These are phyloP conservation scores for Monarcha castaneiventris DNA, from an alignment of 2,113 vertebrate species.

Conservation along the genomic window DNA sequence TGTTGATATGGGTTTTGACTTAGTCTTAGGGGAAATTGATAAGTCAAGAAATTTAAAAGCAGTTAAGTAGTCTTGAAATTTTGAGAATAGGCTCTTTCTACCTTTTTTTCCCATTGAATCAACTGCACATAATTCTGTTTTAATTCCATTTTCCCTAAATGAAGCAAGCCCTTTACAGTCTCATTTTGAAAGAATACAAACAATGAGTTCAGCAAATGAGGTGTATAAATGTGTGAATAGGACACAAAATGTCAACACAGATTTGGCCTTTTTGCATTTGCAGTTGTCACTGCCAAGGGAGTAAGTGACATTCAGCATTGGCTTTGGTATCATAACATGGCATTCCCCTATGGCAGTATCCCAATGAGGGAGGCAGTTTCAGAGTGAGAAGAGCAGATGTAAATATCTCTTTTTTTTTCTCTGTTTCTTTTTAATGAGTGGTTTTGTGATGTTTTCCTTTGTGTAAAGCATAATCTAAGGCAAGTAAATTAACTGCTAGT, in stretches of 20 bases:
- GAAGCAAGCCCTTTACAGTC: background rate
- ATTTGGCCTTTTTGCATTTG: background rate
- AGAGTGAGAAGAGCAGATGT: background rate
- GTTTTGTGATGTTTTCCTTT: background rate
- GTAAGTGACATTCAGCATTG: background rate
- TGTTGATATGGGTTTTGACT: background rate
- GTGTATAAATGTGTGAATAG: background rate
- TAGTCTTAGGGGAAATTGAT: background rate
- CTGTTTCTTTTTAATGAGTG: background rate
- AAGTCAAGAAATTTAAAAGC: background rate
- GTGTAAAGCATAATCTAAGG: background rate
- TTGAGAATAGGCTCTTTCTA: background rate
- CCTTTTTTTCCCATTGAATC: background rate
- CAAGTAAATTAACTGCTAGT: background rate
- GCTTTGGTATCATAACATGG: background rate
- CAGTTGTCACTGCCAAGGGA: background rate
- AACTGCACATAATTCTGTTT: background rate
- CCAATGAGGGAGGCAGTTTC: background rate
- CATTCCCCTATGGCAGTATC: background rate
- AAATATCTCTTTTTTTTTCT: background rate
- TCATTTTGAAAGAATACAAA: background rate
- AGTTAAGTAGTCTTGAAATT: background rate
- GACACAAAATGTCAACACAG: constrained; percentile 6
- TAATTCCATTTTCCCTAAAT: background rate
- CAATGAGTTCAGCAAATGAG: background rate